These are phyloP conservation scores for Macrotis lagotis DNA, from an alignment of 2,113 vertebrate genomes.

Conservation along the genomic window DNA sequence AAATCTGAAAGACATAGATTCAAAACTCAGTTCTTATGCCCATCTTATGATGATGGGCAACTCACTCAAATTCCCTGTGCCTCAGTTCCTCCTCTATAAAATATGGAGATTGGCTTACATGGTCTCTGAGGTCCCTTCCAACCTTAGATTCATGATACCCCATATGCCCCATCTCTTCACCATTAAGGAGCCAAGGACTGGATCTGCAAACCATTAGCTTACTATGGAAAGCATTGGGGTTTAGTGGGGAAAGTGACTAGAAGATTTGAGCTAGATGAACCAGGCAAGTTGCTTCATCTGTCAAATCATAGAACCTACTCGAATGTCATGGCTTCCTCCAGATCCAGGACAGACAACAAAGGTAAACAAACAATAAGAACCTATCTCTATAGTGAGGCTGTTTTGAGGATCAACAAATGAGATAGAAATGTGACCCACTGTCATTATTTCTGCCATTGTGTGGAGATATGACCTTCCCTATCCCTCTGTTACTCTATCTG, in stretches of 20 bases:
- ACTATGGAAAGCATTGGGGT: neutral
- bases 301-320: no score
- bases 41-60: no score
- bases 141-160: neutral
- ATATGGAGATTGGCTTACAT: neutral
- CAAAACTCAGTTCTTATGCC: no score
- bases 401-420: neutral
- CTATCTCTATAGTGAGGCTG: neutral
- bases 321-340: no score
- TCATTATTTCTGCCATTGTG: neutral
- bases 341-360: no score
- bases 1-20: no score
- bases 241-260: neutral
- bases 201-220: neutral
- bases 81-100: neutral
- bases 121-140: neutral
- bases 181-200: neutral
- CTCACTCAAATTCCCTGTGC: neutral
- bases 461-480: neutral
- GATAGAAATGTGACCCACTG: neutral
- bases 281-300: no score
- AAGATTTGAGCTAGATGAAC: neutral
- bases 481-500: neutral
- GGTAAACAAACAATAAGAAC: no score
- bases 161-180: neutral